Evolutionary conservation across 2,888 invertebrate genomes (phyloP), one percentile per base, ranked within the genome.

Genomic region (Eugnorisma glareosa): DNA sequence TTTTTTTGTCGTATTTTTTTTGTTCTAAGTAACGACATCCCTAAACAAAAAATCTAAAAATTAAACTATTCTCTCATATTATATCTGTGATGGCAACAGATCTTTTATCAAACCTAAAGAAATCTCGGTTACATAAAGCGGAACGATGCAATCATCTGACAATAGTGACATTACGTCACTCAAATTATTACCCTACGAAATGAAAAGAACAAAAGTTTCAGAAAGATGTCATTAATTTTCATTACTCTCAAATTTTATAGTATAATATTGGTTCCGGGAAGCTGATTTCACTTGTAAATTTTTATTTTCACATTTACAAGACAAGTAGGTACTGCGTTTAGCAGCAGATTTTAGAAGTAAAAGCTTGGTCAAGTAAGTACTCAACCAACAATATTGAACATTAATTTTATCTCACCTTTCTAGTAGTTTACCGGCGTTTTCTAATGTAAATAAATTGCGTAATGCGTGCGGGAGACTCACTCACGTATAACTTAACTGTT

Each of bases 81-180:
- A 2, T 7, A 28, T 15, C 6, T 57, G 24, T 57, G 10, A 48
- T 76, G 1, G 1, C 57, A 37, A 59, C 28, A 35, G 2, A 40
- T 10, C 0, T 63, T 51, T 54, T 7, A 40, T 40, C 5, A 15
- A 84, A 2, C 5, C 15, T 40, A 51, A 11, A 2, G 15, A 45
- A 31, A 54, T 64, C n/a, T 51, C 24, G n/a, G 57, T n/a, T 59
- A 43, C 48, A 59, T 87, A 43, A 24, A 90, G 84, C 48, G 91
- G 84, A 91, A 88, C 82, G 79, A 37, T 67, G 45, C 43, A 87
- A 85, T 92, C 92, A 93, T 89, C 89, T 93, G 92, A 92, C 90
- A 89, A 85, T 24, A 83, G 87, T 90, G 89, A 87, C 83, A 40
- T 45, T 63, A 83, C 86, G 81, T 85, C 83, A 86, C 24, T 69